Conservation (phyloP, 2,113 vertebrate species). For the Odocoileus hemionus region DNA sequence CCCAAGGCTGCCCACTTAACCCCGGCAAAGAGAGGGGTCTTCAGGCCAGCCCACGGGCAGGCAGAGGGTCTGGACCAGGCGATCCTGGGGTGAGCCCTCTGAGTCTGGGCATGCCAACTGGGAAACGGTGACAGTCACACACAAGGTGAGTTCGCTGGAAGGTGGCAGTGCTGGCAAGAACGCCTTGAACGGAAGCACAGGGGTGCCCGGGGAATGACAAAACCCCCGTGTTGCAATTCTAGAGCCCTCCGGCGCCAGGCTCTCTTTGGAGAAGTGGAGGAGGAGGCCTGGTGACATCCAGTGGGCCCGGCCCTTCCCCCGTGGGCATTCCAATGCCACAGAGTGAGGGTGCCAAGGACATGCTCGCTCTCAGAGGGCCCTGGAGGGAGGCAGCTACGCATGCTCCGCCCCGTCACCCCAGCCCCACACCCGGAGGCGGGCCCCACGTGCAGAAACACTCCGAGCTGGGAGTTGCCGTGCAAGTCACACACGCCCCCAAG, state of each 20-base stretch:
- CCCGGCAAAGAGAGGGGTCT: background rate
- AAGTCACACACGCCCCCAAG: background rate
- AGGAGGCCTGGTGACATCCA: background rate
- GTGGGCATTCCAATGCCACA: rapidly evolving
- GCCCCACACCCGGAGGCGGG: background rate
- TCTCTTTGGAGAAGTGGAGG: background rate
- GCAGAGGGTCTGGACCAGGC: background rate
- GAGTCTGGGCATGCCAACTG: background rate
- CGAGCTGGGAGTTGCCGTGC: background rate
- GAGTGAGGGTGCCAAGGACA: background rate
- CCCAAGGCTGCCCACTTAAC: background rate
- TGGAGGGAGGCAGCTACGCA: background rate
- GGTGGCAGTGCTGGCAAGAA: background rate
- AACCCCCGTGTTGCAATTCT: rapidly evolving
- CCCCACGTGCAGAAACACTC: background rate
- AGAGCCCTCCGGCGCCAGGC: background rate
- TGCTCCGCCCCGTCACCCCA: rapidly evolving
- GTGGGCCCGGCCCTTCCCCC: background rate
- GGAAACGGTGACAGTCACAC: background rate
- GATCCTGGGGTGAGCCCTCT: background rate
- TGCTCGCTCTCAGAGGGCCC: background rate
- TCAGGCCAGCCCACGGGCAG: background rate
- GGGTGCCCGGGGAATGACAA: background rate
- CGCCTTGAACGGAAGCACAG: background rate
- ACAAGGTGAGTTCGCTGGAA: rapidly evolving